Evolutionary conservation across 1,140 invertebrate genomes (phyloP).

Genomic region (Stegodyphus mimosarum): DNA sequence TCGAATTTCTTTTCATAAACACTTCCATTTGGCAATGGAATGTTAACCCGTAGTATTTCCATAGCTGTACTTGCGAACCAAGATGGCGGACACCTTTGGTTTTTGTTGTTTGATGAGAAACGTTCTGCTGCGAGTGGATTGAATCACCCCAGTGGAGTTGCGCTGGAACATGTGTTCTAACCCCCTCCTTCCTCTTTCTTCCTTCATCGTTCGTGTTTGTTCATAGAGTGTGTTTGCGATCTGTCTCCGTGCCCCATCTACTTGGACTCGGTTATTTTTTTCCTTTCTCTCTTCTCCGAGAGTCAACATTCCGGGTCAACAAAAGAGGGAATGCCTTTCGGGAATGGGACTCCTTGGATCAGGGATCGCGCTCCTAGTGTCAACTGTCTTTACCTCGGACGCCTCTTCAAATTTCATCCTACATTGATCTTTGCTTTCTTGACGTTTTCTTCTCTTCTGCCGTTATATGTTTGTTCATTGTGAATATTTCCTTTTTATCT

Average conservation of each 20-base stretch:
- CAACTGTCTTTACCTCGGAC: not conserved
- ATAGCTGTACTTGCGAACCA: too few relatives aligned
- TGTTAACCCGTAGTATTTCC: too few relatives aligned
- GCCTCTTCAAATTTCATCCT: not conserved
- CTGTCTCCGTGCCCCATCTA: constrained; percentile 30
- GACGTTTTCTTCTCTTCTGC: too few relatives aligned
- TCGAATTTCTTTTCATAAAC: too few relatives aligned
- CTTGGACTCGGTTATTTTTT: constrained; percentile 19
- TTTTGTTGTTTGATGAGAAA: too few relatives aligned
- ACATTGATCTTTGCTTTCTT: too few relatives aligned
- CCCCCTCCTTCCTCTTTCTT: constrained; percentile 3
- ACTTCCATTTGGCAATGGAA: too few relatives aligned
- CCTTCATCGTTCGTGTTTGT: constrained; percentile 18
- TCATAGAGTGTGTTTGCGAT: constrained; percentile 54
- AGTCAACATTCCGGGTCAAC: constrained; percentile 54
- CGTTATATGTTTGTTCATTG: too few relatives aligned
- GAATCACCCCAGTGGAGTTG: too few relatives aligned
- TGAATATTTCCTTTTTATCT: too few relatives aligned
- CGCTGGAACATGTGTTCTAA: not conserved
- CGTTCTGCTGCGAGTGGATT: too few relatives aligned
- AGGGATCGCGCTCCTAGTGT: not conserved
- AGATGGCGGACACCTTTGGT: too few relatives aligned
- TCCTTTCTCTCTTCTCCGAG: not conserved
- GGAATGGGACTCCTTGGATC: not conserved
- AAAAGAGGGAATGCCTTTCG: constrained; percentile 21